A percentile compares a stretch with the other conserved stretches of the same genome.
Evolutionary conservation across 1,140 invertebrate genomes (phyloP).

Genomic region (Theocolax elegans): DNA sequence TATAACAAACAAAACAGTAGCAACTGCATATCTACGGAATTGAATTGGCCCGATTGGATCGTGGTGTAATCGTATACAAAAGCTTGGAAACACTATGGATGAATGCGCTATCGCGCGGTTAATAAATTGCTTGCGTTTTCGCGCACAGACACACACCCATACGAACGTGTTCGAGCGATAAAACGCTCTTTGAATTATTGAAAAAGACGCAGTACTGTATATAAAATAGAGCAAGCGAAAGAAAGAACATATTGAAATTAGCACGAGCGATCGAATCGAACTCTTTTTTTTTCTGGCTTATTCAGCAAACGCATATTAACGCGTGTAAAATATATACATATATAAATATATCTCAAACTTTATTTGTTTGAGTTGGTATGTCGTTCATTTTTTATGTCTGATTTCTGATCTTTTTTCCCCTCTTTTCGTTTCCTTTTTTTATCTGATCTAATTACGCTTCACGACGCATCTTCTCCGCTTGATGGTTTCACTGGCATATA

Average conservation of each 20-base stretch:
- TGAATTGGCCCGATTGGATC: conserved; percentile 16
- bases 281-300: too few relatives aligned
- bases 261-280: too few relatives aligned
- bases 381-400: neutral
- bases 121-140: conserved; percentile 11
- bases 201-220: neutral
- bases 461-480: neutral
- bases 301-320: too few relatives aligned
- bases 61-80: neutral
- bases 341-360: too few relatives aligned
- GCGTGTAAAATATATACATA: too few relatives aligned
- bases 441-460: conserved; percentile 15
- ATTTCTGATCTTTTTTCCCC: neutral
- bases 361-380: too few relatives aligned
- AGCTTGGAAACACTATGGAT: neutral
- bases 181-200: conserved; percentile 18
- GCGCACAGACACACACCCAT: neutral
- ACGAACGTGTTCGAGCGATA: neutral
- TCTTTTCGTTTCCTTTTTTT: neutral
- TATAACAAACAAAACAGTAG: too few relatives aligned
- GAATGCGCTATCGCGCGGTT: neutral
- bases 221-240: neutral
- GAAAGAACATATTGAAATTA: neutral
- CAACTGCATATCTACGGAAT: neutral
- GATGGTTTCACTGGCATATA: neutral